Evolutionary conservation across 2,113 vertebrate species (phyloP).

Genomic region (Conger conger): DNA sequence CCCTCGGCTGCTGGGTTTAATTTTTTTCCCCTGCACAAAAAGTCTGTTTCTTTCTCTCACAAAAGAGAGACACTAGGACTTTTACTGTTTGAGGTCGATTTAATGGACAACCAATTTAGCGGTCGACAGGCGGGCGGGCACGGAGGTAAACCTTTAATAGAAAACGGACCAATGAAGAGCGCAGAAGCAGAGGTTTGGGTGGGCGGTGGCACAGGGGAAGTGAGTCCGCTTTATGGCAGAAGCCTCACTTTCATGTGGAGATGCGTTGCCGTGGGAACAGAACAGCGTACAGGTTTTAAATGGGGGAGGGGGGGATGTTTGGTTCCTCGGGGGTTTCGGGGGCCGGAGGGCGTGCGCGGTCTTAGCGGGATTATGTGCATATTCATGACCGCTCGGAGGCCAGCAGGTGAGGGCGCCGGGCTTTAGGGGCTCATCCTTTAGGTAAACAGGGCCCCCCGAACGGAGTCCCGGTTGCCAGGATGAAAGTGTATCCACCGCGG

Average conservation of each 20-base stretch:
- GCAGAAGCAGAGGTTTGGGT: conserved; percentile 5
- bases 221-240: conserved; percentile 39
- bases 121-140: background rate
- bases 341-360: conserved; percentile 55
- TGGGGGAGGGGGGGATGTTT: conserved; percentile 51
- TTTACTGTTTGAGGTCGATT: conserved; percentile 45
- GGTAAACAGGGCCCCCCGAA: conserved; percentile 81
- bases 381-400: conserved; percentile 85
- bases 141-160: conserved; percentile 47
- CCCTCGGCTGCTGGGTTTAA: conserved; percentile 29
- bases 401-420: conserved; percentile 85
- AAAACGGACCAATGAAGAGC: conserved; percentile 40
- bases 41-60: conserved; percentile 32
- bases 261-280: conserved; percentile 64
- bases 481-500: conserved; percentile 74
- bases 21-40: conserved; percentile 36
- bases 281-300: conserved; percentile 51
- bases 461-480: conserved; percentile 71
- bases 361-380: conserved; percentile 84
- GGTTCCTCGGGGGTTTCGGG: conserved; percentile 35
- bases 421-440: conserved; percentile 84
- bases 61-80: conserved; percentile 35
- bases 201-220: conserved; percentile 26
- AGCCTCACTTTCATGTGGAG: conserved; percentile 52
- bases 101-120: conserved; percentile 35